Evolutionary conservation across 2,888 invertebrate species (phyloP).

Genomic region (Aleiodes leptofemur): DNA sequence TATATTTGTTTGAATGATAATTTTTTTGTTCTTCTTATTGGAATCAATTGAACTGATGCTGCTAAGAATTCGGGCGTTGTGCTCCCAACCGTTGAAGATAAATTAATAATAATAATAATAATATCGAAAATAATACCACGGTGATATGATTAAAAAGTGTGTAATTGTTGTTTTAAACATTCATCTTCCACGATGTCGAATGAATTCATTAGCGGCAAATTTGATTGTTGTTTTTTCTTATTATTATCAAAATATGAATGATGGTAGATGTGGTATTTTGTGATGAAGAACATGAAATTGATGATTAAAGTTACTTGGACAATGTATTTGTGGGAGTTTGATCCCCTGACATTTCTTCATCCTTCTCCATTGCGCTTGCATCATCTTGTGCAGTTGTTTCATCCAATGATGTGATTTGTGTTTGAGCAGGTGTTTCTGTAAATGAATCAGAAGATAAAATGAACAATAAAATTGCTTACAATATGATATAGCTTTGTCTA

Average conservation of each 20-base stretch:
- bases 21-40: too few relatives aligned
- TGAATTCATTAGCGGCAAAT: slow-evolving; percentile 26
- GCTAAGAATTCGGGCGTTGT: too few relatives aligned
- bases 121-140: slow-evolving; percentile 16
- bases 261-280: slow-evolving; percentile 33
- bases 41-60: too few relatives aligned
- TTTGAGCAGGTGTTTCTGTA: neutral
- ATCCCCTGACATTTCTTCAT: slow-evolving; percentile 56
- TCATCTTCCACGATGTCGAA: slow-evolving; percentile 8
- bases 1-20: too few relatives aligned
- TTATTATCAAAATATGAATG: slow-evolving; percentile 49
- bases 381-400: slow-evolving; percentile 39
- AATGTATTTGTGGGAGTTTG: slow-evolving; percentile 57
- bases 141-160: neutral
- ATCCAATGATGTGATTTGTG: slow-evolving; percentile 34
- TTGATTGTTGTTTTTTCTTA: slow-evolving; percentile 36
- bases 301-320: slow-evolving; percentile 64
- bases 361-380: slow-evolving; percentile 46
- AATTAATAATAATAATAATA: slow-evolving; percentile 3
- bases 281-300: slow-evolving; percentile 36
- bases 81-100: too few relatives aligned
- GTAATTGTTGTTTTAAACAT: slow-evolving; percentile 21
- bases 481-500: too few relatives aligned
- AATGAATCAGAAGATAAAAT: neutral
- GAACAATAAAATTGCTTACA: too few relatives aligned